These are phyloP conservation scores for Podarcis lilfordi DNA, from an alignment of 2,797 vertebrate genomes.

Conservation along the genomic window DNA sequence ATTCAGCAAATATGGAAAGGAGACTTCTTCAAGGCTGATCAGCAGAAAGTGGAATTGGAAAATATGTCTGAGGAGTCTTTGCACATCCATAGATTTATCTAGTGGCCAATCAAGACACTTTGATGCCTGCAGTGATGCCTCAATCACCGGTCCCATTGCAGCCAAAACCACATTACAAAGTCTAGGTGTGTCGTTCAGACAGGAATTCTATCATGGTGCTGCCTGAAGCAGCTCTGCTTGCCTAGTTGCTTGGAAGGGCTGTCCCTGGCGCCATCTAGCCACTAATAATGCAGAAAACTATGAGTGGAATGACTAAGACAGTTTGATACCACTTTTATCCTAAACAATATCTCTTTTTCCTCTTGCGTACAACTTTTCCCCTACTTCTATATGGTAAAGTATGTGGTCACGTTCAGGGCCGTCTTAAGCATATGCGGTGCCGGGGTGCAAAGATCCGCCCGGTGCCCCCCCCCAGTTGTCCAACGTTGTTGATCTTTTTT, in stretches of 20 bases:
- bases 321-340: background rate
- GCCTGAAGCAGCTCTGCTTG: background rate
- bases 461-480: no score
- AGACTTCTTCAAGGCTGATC: background rate
- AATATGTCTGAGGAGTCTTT: background rate
- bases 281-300: background rate
- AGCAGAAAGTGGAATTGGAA: background rate
- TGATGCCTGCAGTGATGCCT: no score
- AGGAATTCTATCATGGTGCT: background rate
- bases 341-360: background rate
- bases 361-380: background rate
- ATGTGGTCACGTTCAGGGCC: background rate
- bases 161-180: background rate
- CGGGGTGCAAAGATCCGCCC: no score
- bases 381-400: background rate
- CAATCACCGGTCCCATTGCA: background rate
- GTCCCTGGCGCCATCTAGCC: background rate
- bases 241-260: background rate
- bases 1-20: background rate
- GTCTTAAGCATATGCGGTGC: no score
- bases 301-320: background rate
- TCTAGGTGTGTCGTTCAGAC: background rate
- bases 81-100: background rate
- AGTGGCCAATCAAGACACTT: background rate
- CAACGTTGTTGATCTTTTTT: no score